A percentile compares a stretch with the other conserved stretches of the same genome.
Evolutionary conservation across 2,113 vertebrate species (phyloP).

Genomic region (Upupa epops): DNA sequence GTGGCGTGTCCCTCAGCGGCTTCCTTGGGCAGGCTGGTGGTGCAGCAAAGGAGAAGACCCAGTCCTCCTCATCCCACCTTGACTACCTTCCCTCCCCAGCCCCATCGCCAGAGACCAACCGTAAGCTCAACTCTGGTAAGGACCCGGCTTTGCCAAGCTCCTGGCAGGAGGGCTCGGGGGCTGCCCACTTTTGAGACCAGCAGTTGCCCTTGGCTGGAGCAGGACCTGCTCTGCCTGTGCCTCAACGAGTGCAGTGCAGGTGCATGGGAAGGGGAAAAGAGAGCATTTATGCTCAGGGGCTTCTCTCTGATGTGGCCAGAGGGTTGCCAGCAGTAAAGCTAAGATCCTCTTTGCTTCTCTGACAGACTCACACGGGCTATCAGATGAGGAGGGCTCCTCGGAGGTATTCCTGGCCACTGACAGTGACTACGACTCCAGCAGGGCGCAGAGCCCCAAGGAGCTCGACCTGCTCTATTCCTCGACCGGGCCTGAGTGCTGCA

Average conservation of each 20-base stretch:
- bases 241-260: rapidly evolving
- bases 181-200: rapidly evolving
- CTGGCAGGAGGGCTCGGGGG: background rate
- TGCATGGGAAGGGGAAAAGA: rapidly evolving
- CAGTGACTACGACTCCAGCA: slow-evolving; percentile 88
- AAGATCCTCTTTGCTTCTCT: background rate
- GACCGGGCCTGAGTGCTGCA: slow-evolving; percentile 68
- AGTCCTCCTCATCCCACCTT: slow-evolving; percentile 79
- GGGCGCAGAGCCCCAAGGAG: slow-evolving; percentile 86
- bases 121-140: slow-evolving; percentile 81
- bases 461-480: slow-evolving; percentile 81
- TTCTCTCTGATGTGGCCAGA: background rate
- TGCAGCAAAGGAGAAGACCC: slow-evolving; percentile 73
- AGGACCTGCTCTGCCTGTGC: background rate
- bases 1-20: slow-evolving; percentile 81
- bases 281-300: rapidly evolving
- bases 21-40: slow-evolving; percentile 77
- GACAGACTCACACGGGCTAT: slow-evolving; percentile 80
- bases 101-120: slow-evolving; percentile 81
- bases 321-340: background rate
- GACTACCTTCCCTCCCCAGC: slow-evolving; percentile 85
- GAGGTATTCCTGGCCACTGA: slow-evolving; percentile 91
- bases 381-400: slow-evolving; percentile 87
- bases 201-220: rapidly evolving
- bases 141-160: background rate